phyloP scores from a whole-genome alignment of 2,113 vertebrate species.

The Onychostoma macrolepis region DNA sequence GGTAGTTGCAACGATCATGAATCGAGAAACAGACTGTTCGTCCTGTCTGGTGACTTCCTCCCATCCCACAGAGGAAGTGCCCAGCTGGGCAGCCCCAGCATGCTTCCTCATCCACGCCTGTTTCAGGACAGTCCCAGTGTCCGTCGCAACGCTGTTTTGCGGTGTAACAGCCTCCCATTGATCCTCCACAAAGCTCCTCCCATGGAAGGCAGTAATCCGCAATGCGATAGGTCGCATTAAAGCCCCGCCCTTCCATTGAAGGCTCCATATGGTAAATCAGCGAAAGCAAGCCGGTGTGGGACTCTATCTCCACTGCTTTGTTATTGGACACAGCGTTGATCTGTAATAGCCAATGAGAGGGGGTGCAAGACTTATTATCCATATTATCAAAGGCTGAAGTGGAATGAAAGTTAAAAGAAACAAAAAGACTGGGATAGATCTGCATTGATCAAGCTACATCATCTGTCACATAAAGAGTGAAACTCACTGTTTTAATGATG shows the following conservation, averaged over 20 bases:
- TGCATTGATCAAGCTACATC: not conserved
- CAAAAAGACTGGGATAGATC: not conserved
- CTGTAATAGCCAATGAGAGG: constrained; percentile 61
- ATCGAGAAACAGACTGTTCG: constrained; percentile 79
- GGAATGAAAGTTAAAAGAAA: not conserved
- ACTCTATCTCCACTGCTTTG: constrained; percentile 82
- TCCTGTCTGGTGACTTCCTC: constrained; percentile 53
- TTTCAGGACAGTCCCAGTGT: constrained; percentile 85
- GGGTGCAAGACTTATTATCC: not conserved
- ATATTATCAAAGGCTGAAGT: not conserved
- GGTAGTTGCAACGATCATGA: constrained; percentile 87
- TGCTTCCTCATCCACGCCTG: constrained; percentile 82
- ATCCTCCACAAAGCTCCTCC: constrained; percentile 83
- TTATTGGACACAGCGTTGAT: constrained; percentile 79
- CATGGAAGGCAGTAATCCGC: constrained; percentile 85
- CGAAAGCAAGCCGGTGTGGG: constrained; percentile 79
- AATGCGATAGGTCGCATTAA: constrained; percentile 88
- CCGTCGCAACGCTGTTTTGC: constrained; percentile 83
- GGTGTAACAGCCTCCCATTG: constrained; percentile 76
- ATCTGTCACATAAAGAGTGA: not conserved
- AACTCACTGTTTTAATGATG: constrained; percentile 74
- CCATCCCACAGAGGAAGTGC: constrained; percentile 79
- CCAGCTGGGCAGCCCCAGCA: constrained; percentile 77
- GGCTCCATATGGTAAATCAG: constrained; percentile 73
- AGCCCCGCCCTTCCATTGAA: constrained; percentile 73